Base-by-base conservation (phyloP, 2,113 vertebrate species). In the Ranitomeya imitator region DNA sequence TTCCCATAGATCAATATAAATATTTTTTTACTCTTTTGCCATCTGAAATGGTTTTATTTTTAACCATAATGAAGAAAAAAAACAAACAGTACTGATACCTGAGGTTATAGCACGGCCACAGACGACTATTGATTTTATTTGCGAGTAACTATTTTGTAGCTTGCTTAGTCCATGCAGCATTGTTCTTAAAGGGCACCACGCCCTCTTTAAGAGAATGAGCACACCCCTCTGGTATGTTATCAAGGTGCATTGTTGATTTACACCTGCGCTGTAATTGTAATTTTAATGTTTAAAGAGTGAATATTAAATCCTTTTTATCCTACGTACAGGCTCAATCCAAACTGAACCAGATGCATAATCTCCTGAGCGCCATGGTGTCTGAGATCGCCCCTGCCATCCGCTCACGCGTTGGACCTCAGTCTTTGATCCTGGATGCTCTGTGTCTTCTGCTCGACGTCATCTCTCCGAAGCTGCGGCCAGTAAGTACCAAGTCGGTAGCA, bases 391-490 rank as follows among this genome's bases (percentile, higher is more conserved):
- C 98, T 0, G 45, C 91, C 4, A 92, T 95, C 78, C 96, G 96
- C 6, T 94, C 94, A 69, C 95, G 95, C 0, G 86, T 93, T 2
- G 93, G 94, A 7, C 92, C 92, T 1, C 96, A 91, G 90, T 90
- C 82, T 19, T 95, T 99, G 0, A 85, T 96, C 81, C 87, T 97
- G 6, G 98, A 99, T 21, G 90, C 96, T 7, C 96, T 99, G 83
- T 96, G 96, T 0, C 93, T 98, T 81, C 96, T 99, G 16, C 94
- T 99, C 57, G 96, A 99, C 86, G 96, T 99, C 91, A 96, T 99
- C 10, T 90, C 95, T 3, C 98, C 98, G 0, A 97, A 94, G 90
- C 94, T 99, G 15, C 93, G 98, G 0, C 98, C 98, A 0, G 98
- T 98, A 93, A 94, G 94, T 91, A 60, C 19, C 1, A 7, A 37